These are phyloP conservation scores for Micrasema minimum DNA, from an alignment of 1,140 invertebrate genomes.

Conservation along the genomic window DNA sequence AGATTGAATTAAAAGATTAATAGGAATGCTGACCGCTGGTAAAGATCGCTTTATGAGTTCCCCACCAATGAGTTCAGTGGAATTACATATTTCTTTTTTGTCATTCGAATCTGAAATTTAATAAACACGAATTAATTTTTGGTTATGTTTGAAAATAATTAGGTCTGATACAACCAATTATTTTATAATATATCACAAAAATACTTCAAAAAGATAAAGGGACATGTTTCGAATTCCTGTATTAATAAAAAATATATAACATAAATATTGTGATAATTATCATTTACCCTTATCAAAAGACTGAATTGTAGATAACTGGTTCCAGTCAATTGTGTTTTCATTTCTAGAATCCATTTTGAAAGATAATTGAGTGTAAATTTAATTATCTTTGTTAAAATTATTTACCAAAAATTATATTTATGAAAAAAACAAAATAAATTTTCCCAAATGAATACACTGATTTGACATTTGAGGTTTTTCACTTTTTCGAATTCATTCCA, in stretches of 20 bases:
- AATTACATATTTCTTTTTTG: slow-evolving; percentile 20
- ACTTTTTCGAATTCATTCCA: too few species aligned
- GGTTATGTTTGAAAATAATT: not conserved
- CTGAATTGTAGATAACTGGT: slow-evolving; percentile 32
- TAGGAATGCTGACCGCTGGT: slow-evolving; percentile 61
- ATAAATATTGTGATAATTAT: slow-evolving; percentile 1
- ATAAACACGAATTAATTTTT: too few species aligned
- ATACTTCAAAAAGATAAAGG: too few species aligned
- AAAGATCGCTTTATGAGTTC: slow-evolving; percentile 11
- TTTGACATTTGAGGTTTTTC: too few species aligned
- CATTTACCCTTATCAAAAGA: slow-evolving; percentile 41
- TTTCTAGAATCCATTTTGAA: slow-evolving; percentile 22
- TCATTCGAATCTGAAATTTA: slow-evolving; percentile 16
- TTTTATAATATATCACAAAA: slow-evolving; percentile 10
- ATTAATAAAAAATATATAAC: too few species aligned
- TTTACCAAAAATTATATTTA: too few species aligned
- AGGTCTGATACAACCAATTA: not conserved
- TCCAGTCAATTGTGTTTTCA: slow-evolving; percentile 35
- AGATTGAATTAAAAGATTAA: slow-evolving; percentile 72
- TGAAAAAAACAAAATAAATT: too few species aligned
- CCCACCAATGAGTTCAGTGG: slow-evolving; percentile 33
- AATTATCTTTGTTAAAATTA: too few species aligned
- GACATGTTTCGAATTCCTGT: too few species aligned
- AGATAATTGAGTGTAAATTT: not conserved
- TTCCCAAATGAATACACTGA: too few species aligned